Conservation (phyloP, 2,113 vertebrate species). For the Lepus europaeus region DNA sequence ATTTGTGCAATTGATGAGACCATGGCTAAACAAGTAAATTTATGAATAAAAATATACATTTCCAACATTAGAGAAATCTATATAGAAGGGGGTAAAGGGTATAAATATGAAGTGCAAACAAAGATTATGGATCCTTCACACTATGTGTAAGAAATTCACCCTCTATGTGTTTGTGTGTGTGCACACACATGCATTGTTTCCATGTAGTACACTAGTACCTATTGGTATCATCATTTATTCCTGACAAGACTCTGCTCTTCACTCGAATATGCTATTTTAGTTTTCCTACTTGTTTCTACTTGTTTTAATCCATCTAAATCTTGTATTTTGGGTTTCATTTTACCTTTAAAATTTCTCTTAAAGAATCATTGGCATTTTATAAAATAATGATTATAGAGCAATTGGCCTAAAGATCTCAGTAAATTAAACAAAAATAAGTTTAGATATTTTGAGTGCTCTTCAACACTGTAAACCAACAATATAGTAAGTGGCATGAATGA, state of each 20-base stretch:
- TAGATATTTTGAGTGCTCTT: neutral
- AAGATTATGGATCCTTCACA: accelerated
- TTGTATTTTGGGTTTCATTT: neutral
- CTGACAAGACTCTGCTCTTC: accelerated
- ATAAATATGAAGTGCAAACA: neutral
- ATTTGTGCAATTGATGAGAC: neutral
- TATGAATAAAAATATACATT: neutral
- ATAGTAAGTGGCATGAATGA: neutral
- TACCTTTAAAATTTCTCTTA: neutral
- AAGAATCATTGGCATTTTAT: neutral
- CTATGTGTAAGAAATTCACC: neutral
- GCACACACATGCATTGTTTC: accelerated
- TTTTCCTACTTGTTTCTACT: neutral
- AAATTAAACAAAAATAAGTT: neutral
- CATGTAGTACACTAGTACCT: accelerated
- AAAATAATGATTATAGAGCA: neutral
- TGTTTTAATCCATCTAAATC: neutral
- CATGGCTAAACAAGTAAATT: neutral
- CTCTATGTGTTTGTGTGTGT: accelerated
- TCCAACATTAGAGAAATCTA: neutral
- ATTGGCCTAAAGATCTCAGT: neutral
- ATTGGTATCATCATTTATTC: neutral
- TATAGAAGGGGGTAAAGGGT: neutral
- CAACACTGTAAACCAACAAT: neutral
- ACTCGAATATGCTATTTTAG: neutral